Evolutionary conservation across 2,888 invertebrate genomes (phyloP).

Genomic region (Phymatocera aterrima): DNA sequence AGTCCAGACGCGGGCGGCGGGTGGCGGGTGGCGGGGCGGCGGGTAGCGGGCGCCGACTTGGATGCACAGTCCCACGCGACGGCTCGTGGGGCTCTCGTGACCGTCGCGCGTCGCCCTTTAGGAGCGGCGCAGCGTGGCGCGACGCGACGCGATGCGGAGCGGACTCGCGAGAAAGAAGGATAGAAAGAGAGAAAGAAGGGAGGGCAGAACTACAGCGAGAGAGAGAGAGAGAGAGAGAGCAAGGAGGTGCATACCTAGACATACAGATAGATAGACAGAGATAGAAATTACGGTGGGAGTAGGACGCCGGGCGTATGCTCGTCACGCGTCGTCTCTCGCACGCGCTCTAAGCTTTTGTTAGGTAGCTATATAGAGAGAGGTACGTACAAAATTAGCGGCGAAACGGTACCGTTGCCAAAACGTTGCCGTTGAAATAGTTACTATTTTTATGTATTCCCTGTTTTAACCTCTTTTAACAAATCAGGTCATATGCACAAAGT

Average conservation of each 20-base stretch:
- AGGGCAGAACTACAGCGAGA: background rate
- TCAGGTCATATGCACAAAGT: too few relatives aligned
- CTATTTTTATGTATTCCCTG: background rate
- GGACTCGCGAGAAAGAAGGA: background rate
- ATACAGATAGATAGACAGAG: background rate
- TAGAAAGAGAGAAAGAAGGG: background rate
- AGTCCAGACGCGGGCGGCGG: slow-evolving; percentile 59
- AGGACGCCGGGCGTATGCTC: slow-evolving; percentile 10
- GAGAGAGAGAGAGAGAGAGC: background rate
- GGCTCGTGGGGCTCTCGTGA: slow-evolving; percentile 65
- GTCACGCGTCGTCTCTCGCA: slow-evolving; percentile 29
- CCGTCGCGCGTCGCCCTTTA: slow-evolving; percentile 55
- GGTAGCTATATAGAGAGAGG: background rate
- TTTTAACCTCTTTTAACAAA: background rate
- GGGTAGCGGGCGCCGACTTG: slow-evolving; percentile 44
- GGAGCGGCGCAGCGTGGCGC: slow-evolving; percentile 54
- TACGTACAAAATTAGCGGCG: slow-evolving; percentile 15
- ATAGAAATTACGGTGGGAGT: background rate
- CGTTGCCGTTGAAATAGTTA: slow-evolving; percentile 7
- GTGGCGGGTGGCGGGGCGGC: slow-evolving; percentile 51
- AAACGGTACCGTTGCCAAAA: background rate
- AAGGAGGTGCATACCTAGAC: background rate
- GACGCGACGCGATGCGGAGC: slow-evolving; percentile 34
- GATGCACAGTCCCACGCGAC: slow-evolving; percentile 62
- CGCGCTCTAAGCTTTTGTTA: background rate